These are phyloP conservation scores for Pimephales promelas DNA, from an alignment of 2,113 vertebrate genomes.

Conservation along the genomic window DNA sequence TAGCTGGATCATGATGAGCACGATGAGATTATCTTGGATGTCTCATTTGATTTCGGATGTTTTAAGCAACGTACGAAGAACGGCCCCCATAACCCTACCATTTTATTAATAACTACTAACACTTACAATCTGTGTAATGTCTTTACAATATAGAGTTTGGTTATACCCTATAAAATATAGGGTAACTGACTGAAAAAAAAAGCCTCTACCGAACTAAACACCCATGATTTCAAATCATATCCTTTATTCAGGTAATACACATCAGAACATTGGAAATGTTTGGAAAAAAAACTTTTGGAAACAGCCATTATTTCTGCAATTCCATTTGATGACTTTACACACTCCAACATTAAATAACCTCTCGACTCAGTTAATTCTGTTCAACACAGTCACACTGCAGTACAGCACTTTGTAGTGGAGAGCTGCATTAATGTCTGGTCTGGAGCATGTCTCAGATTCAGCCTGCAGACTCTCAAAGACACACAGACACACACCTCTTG, in stretches of 20 bases:
- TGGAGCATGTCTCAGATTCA: background rate
- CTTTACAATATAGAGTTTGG: no score
- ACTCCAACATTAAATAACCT: background rate
- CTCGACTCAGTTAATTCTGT: background rate
- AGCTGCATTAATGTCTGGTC: background rate
- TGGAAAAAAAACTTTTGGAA: background rate
- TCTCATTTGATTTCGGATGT: no score
- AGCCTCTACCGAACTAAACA: background rate
- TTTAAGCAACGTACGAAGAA: no score
- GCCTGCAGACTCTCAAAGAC: slow-evolving; percentile 9
- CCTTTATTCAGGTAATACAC: background rate
- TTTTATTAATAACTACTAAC: no score
- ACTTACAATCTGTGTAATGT: no score
- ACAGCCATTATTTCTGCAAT: background rate
- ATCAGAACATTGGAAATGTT: background rate
- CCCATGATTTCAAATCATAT: background rate
- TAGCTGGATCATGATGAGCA: no score
- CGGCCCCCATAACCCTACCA: no score
- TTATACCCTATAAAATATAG: no score
- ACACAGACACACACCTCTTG: background rate
- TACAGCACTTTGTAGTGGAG: background rate
- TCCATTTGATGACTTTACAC: background rate
- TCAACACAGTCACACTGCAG: background rate
- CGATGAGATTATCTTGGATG: no score
- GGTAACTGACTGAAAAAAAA: background rate